A percentile compares a stretch with the other conserved stretches of the same genome.
Conservation (phyloP, 2,113 vertebrate genomes). For the Emydura subglobosa region DNA sequence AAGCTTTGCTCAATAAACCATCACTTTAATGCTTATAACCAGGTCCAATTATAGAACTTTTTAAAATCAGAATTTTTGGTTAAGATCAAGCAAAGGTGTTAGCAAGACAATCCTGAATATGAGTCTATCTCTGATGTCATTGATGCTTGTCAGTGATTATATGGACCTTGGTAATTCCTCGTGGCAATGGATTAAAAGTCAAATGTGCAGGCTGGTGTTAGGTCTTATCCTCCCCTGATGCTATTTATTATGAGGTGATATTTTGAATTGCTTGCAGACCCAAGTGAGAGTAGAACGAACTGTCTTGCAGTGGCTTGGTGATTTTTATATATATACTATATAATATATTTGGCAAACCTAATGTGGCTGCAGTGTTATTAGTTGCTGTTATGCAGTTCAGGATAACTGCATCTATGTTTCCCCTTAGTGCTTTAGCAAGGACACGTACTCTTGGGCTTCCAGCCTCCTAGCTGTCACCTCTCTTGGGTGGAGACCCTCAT, state of each 20-base stretch:
- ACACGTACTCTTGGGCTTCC: no score
- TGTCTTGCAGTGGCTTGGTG: background rate
- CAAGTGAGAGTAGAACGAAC: background rate
- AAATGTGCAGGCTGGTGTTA: fast-evolving
- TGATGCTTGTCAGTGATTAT: background rate
- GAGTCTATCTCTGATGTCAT: background rate
- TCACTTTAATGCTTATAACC: background rate
- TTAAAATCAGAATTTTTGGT: background rate
- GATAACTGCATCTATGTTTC: no score
- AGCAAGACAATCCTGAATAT: background rate
- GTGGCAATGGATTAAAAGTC: background rate
- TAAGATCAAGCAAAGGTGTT: background rate
- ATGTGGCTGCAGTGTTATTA: no score
- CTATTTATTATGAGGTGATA: background rate
- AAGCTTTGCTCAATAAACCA: background rate
- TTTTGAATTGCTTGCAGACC: background rate
- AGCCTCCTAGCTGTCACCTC: no score
- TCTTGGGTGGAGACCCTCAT: no score
- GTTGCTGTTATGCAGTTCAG: no score
- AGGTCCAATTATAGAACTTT: background rate
- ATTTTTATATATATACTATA: background rate
- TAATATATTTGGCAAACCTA: no score
- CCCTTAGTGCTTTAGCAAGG: no score
- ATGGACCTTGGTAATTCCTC: fast-evolving
- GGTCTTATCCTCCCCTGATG: fast-evolving